A percentile compares a stretch with the other conserved stretches of the same genome.
Evolutionary conservation across 2,888 invertebrate genomes (phyloP).

Genomic region (Synergus itoensis): DNA sequence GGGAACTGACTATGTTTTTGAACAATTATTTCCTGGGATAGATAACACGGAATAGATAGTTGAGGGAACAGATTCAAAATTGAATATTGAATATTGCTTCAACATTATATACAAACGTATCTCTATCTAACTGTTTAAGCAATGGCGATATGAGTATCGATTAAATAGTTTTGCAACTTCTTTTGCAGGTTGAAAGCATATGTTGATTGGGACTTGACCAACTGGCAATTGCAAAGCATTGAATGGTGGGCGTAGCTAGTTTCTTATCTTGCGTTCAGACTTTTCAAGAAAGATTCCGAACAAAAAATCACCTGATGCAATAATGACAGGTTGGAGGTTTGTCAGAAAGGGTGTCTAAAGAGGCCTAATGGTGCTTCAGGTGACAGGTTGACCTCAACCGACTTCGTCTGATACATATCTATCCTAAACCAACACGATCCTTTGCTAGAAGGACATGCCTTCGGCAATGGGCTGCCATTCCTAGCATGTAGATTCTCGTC

Average conservation of each 20-base stretch:
- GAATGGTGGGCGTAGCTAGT: constrained; percentile 35
- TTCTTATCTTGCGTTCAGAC: constrained; percentile 37
- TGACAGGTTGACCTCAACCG: constrained; percentile 74
- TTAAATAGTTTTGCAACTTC: neutral
- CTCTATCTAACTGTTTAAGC: neutral
- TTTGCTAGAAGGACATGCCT: constrained; percentile 55
- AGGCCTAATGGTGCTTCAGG: constrained; percentile 75
- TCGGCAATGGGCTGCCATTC: constrained; percentile 43
- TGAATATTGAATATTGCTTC: neutral
- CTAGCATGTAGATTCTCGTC: constrained; percentile 48
- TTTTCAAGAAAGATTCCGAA: constrained; percentile 34
- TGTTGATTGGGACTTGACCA: constrained; percentile 26
- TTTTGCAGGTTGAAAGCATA: constrained; percentile 5
- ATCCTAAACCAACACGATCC: constrained; percentile 76
- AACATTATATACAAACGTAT: neutral
- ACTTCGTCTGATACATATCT: constrained; percentile 75
- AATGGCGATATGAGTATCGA: neutral
- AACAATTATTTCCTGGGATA: neutral
- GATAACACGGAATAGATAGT: neutral
- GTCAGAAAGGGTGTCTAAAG: constrained; percentile 66
- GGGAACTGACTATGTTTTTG: no score
- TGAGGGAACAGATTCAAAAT: neutral
- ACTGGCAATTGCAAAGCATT: constrained; percentile 30
- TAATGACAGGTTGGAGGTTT: constrained; percentile 73
- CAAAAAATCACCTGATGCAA: constrained; percentile 53